Evolutionary conservation across 1,140 invertebrate genomes (phyloP), one percentile per base, ranked within the genome.

Genomic region (Nixonia krombeini): DNA sequence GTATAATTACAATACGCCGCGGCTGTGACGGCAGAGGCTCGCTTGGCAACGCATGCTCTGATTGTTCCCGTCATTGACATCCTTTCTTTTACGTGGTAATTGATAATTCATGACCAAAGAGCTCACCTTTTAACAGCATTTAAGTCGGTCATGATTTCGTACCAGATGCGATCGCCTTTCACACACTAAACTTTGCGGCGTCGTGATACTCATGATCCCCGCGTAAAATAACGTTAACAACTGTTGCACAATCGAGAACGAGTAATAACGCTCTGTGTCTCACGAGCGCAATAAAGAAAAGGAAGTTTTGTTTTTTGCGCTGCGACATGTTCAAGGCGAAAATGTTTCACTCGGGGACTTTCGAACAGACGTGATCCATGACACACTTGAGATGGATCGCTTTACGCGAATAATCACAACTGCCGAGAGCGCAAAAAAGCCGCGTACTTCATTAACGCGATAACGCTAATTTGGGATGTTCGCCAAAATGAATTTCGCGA

Each of bases 321-420:
- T 18, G 35, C 7, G 26, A 52, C 21, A 41, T 44, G 49, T 23
- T 37, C 58, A 61, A 65, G 56, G 56, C 37, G 38, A 55, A 31
- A n/a, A 35, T 53, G 56, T 56, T 67, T 61, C 45, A 35, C 28
- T 59, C 35, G 12, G 29, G 38, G 52, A 71, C 56, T 66, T 73
- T 61, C 57, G 40, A 70, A 62, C 64, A 58, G 57, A 67, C 26
- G 46, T 51, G 69, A 72, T 67, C 69, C 69, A 41, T 72, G 72
- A 70, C 72, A 70, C 25, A 70, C 58, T 74, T 72, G 65, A 29
- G 31, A 15, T 23, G 28, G 38, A 70, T 73, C 68, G 42, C 31
- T 18, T 68, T 67, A 66, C 58, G 18, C 33, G 31, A 52, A 46
- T 51, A 35, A 46, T 53, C 49, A 23, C 31, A 49, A 59, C 53